Base-by-base conservation (phyloP, 1,140 invertebrate species). In the Conus ventricosus region DNA sequence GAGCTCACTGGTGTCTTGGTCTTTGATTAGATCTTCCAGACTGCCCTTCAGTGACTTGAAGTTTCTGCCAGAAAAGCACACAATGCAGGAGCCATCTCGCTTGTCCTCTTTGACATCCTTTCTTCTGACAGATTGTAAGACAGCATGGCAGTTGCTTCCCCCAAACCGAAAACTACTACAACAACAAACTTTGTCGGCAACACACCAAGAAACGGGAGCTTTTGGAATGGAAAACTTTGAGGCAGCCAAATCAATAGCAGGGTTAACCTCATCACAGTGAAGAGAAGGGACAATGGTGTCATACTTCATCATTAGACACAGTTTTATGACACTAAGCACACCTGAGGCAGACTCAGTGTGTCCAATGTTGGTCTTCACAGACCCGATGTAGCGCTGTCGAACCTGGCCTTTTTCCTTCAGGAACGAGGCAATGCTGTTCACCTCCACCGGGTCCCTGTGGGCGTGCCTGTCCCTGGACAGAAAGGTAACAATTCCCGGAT, bases 181-280 rank as follows among this genome's bases (percentile, higher is more conserved):
- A 82, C 90, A 92, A 27, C 90, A 89, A 4, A 92, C 17, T 84
- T 90, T 67, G 27, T 60, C 57, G 4, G 80, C n/a, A 54, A 51
- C 8, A 17, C 97, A 96, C 88, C 57, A 78, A 55, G 76, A 15
- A 39, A 83, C 90, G 57, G 86, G 54, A n/a, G 5, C 23, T 25
- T 86, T 93, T 89, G 92, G 90, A 60, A 94, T 91, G 39, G 81
- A 63, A 76, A 94, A 87, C 27, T 89, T 86, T 71, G 90, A 84
- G 15, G 88, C 90, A 3, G 83, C 51, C 13, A 93, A 90, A 54
- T 92, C 85, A 60, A 93, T 91, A 25, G 90, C 89, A 57, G 90
- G 90, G 87, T 94, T 93, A 57, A 87, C 87, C 23, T 7, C 39
- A 11, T 27, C 39, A 78, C 90, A 91, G 85, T 89, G 83, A 53